Conservation (phyloP, 2,888 invertebrate species). For the Drosophila cracens region DNA sequence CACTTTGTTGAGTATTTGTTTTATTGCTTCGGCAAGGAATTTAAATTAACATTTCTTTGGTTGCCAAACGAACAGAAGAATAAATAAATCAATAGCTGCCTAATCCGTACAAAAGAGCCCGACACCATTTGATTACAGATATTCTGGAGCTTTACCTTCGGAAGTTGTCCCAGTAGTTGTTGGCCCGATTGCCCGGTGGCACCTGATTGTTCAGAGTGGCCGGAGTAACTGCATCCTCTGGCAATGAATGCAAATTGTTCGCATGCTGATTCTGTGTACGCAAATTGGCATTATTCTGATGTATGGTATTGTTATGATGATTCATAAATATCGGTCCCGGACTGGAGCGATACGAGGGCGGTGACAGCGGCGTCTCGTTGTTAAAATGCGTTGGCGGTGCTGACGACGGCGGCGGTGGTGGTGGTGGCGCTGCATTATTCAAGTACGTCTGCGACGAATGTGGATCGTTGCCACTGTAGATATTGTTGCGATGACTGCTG, state of each 20-base stretch:
- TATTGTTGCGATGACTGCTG: constrained; percentile 68
- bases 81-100: constrained; percentile 32
- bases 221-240: constrained; percentile 68
- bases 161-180: constrained; percentile 98
- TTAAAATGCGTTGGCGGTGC: constrained; percentile 72
- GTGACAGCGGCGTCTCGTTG: constrained; percentile 80
- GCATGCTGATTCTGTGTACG: constrained; percentile 82
- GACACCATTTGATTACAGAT: constrained; percentile 40
- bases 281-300: constrained; percentile 84
- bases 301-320: constrained; percentile 85
- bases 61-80: constrained; percentile 27
- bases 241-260: constrained; percentile 73
- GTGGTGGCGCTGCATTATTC: constrained; percentile 76
- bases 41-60: constrained; percentile 46
- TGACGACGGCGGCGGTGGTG: constrained; percentile 38
- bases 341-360: constrained; percentile 71
- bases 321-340: constrained; percentile 85
- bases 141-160: constrained; percentile 88
- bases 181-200: constrained; percentile 94
- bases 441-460: constrained; percentile 76
- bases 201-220: constrained; percentile 93
- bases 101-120: constrained; percentile 36
- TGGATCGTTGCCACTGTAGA: constrained; percentile 67
- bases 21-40: constrained; percentile 48
- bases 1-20: constrained; percentile 37